phyloP scores from a whole-genome alignment of 2,888 invertebrate genomes.

The Mythimna albipuncta region DNA sequence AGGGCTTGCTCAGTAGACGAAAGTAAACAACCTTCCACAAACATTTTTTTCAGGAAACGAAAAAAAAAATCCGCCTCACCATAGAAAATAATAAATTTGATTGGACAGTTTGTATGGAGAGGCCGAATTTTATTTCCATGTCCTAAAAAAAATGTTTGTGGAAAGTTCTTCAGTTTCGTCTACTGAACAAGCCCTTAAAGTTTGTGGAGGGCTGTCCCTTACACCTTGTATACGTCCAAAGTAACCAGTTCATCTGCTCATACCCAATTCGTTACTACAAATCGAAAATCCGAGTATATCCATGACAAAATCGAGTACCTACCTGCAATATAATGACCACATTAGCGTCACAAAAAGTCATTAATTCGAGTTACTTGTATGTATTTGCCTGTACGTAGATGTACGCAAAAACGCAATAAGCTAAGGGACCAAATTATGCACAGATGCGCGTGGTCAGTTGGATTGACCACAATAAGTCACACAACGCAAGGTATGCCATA shows the following conservation, averaged over 20 bases:
- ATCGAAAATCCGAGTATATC: slow-evolving; percentile 41
- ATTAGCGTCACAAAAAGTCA: slow-evolving; percentile 59
- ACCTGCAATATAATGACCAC: slow-evolving; percentile 59
- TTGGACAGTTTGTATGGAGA: too few species aligned
- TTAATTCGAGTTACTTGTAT: slow-evolving; percentile 58
- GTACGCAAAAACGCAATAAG: slow-evolving; percentile 78
- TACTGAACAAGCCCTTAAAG: too few species aligned
- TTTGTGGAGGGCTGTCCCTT: too few species aligned
- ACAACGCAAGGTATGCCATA: slow-evolving; percentile 45
- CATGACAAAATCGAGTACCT: slow-evolving; percentile 54
- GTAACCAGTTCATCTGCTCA: slow-evolving; percentile 11
- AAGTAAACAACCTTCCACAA: too few species aligned
- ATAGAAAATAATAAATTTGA: too few species aligned
- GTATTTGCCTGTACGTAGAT: slow-evolving; percentile 58
- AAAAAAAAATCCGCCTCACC: too few species aligned
- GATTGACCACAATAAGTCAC: slow-evolving; percentile 80
- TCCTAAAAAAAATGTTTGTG: too few species aligned
- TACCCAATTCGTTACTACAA: slow-evolving; percentile 32
- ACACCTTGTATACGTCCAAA: neutral
- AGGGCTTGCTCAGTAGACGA: too few species aligned
- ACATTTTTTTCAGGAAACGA: too few species aligned
- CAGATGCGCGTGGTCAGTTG: slow-evolving; percentile 70
- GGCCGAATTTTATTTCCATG: too few species aligned
- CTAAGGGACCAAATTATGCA: slow-evolving; percentile 72
- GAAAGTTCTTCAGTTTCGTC: too few species aligned